Percentiles rank a stretch among this genome's conserved stretches.
phyloP scores from a whole-genome alignment of 2,888 invertebrate genomes.

The Anthophora plumipes region DNA sequence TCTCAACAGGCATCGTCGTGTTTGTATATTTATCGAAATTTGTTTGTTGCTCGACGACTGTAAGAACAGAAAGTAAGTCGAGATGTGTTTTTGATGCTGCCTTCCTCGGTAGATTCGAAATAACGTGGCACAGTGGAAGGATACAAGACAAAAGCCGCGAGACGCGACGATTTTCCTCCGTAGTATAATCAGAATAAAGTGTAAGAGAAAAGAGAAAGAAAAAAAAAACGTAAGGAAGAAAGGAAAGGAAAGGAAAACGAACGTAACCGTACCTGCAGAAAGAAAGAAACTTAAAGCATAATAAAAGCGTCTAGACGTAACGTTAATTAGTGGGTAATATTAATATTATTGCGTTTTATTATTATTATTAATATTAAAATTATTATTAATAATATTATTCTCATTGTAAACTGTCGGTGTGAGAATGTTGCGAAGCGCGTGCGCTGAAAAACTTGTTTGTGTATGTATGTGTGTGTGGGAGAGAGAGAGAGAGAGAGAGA shows the following conservation, averaged over 20 bases:
- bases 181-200: background rate
- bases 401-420: constrained; percentile 59
- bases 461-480: too few relatives aligned
- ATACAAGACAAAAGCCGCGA: background rate
- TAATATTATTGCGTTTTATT: constrained; percentile 66
- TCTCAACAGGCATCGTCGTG: constrained; percentile 29
- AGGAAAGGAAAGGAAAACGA: constrained; percentile 32
- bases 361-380: constrained; percentile 66
- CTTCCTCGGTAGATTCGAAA: background rate
- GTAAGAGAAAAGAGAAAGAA: constrained; percentile 17
- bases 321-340: constrained; percentile 75
- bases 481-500: constrained; percentile 30
- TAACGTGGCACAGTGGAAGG: background rate
- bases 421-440: constrained; percentile 51
- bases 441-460: background rate
- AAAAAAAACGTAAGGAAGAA: background rate
- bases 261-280: constrained; percentile 75
- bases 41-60: constrained; percentile 45
- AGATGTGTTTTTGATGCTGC: background rate
- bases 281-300: constrained; percentile 70
- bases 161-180: constrained; percentile 13
- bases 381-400: constrained; percentile 67
- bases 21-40: constrained; percentile 49
- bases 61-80: background rate
- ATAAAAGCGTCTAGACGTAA: constrained; percentile 75